A percentile compares a stretch with the other conserved stretches of the same genome.
Evolutionary conservation across 2,888 invertebrate genomes (phyloP).

Genomic region (Pemphredon lugubris): DNA sequence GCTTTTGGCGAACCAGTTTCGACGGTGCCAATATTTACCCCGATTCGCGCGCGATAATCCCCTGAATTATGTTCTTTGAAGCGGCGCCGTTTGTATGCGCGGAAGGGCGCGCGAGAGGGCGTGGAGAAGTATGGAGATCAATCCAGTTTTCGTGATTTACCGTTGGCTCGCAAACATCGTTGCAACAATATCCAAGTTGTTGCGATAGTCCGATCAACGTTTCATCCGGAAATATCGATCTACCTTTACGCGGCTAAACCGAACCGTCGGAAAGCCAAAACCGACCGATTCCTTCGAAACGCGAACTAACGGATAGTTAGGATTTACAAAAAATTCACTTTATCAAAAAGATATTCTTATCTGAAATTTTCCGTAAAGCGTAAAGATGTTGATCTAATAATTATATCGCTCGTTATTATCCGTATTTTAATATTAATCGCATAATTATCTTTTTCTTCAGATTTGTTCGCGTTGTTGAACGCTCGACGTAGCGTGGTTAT

Average conservation of each 20-base stretch:
- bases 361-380: too few species aligned
- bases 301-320: too few species aligned
- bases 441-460: too few species aligned
- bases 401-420: too few species aligned
- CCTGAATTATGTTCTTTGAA: conserved; percentile 67
- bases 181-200: conserved; percentile 52
- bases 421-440: too few species aligned
- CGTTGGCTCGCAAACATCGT: conserved; percentile 54
- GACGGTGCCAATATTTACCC: conserved; percentile 64
- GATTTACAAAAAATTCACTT: too few species aligned
- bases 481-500: too few species aligned
- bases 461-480: too few species aligned
- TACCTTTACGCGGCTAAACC: neutral
- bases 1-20: conserved; percentile 64
- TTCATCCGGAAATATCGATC: conserved; percentile 5
- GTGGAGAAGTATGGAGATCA: conserved; percentile 49
- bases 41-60: conserved; percentile 64
- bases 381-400: too few species aligned
- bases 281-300: too few species aligned
- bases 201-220: conserved; percentile 18
- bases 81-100: conserved; percentile 50
- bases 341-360: too few species aligned
- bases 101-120: conserved; percentile 51
- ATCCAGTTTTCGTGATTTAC: conserved; percentile 62
- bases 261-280: neutral